Evolutionary conservation across 2,113 vertebrate genomes (phyloP), one percentile per base, ranked within the genome.

Genomic region (Lophura nycthemera): DNA sequence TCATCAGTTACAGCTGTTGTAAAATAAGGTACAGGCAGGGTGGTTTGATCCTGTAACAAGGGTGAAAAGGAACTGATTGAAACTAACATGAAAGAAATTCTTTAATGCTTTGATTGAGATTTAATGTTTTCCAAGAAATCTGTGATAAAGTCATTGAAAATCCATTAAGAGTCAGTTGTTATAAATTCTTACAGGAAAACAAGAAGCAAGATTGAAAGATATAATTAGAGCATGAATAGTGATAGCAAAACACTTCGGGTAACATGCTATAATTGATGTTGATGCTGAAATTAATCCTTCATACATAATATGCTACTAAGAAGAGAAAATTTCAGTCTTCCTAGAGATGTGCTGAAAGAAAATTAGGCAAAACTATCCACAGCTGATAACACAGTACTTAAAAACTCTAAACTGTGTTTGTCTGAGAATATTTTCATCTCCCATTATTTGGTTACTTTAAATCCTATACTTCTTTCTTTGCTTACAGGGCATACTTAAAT

Each of bases 11-110:
- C 47, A 91, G 78, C 36, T 92, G 54, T 52, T 90, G 50, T 73
- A 87, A 93, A 94, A 85, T 82, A 80, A 85, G 14, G 48, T 65
- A 48, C 9, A 79, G 48, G 40, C 6, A 24, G 61, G 60, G 40
- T 59, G 22, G 27, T 79, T 92, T 92, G 84, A 90, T 89, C 74
- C n/a, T 32, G 19, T 83, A 76, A 61, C 32, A 89, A 79, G 63
- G 67, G 59, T 90, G 86, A 76, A 89, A 92, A 87, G 5, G n/a
- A 84, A 34, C 24, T 48, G 59, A 84, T 73, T 87, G 66, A 90
- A 89, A 76, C 13, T 11, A 36, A 54, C 40, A 38, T 40, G n/a
- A 79, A 79, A 87, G 21, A 85, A 89, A 92, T 82, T 81, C 13
- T 54, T 67, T 36, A 72, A 54, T 0, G 1, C 8, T 45, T 88